Conservation (phyloP, 1,140 invertebrate species). For the Aphidius ervi region DNA sequence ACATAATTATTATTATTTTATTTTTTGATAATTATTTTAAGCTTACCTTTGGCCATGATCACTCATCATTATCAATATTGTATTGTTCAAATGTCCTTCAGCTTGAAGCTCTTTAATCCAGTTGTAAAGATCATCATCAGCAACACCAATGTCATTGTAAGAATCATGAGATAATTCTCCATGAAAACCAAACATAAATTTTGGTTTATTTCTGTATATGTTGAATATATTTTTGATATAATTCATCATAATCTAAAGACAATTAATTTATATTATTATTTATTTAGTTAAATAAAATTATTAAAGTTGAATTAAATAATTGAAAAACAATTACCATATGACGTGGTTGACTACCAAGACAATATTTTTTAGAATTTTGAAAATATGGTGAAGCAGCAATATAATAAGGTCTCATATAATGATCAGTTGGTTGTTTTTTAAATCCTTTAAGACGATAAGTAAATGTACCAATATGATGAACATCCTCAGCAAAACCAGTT, state of each 20-base stretch:
- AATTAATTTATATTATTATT: conserved; percentile 3
- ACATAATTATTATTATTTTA: too few relatives aligned
- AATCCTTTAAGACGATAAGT: conserved; percentile 90
- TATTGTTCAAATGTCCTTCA: conserved; percentile 68
- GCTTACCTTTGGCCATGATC: conserved; percentile 80
- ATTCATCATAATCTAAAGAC: conserved; percentile 60
- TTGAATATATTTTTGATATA: conserved; percentile 62
- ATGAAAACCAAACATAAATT: conserved; percentile 84
- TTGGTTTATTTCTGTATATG: conserved; percentile 63
- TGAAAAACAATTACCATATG: conserved; percentile 60
- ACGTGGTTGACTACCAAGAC: conserved; percentile 72
- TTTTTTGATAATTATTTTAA: neutral
- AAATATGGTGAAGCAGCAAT: conserved; percentile 55
- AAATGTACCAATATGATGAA: conserved; percentile 79
- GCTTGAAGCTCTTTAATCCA: conserved; percentile 61
- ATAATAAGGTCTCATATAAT: conserved; percentile 84
- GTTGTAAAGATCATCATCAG: conserved; percentile 58
- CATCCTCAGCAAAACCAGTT: conserved; percentile 83
- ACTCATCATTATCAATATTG: conserved; percentile 79
- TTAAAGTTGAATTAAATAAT: too few relatives aligned
- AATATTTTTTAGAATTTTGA: conserved; percentile 60
- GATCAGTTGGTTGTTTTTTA: conserved; percentile 76
- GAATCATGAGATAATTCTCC: conserved; percentile 86
- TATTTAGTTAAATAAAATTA: neutral
- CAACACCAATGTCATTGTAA: conserved; percentile 68